phyloP scores from a whole-genome alignment of 2,888 invertebrate genomes.

The Polydesmus complanatus region DNA sequence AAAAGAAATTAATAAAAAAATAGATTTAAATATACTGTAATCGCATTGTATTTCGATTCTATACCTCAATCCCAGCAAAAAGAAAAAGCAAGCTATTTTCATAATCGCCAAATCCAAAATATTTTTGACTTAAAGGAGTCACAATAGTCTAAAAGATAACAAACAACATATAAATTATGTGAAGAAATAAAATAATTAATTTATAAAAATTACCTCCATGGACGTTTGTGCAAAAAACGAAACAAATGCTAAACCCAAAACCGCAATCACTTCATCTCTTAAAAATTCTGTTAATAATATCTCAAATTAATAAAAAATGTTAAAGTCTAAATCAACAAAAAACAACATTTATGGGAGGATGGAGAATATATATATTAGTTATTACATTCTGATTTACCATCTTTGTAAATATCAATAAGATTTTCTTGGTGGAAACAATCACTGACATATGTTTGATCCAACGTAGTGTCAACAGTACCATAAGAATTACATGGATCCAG shows the following conservation, averaged over 20 bases:
- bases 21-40: not conserved
- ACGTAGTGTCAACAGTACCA: no score
- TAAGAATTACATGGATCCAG: no score
- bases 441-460: no score
- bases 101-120: constrained; percentile 2
- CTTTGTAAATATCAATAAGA: no score
- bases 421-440: no score
- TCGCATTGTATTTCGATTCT: no score
- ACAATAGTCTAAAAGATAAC: constrained; percentile 9
- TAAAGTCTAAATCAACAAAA: no score
- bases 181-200: no score
- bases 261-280: constrained; percentile 31
- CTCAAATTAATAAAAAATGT: not conserved
- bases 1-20: not conserved
- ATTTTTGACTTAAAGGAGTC: constrained; percentile 8
- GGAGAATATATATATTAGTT: no score
- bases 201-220: constrained; percentile 34
- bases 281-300: constrained; percentile 29
- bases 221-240: constrained; percentile 34
- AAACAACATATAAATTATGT: not conserved
- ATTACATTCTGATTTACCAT: no score
- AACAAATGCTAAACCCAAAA: constrained; percentile 33
- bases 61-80: constrained; percentile 9
- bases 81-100: constrained; percentile 12
- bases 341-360: no score